A percentile compares a stretch with the other conserved stretches of the same genome.
Evolutionary conservation across 2,113 vertebrate species (phyloP).

Genomic region (Phrynocephalus versicolor): DNA sequence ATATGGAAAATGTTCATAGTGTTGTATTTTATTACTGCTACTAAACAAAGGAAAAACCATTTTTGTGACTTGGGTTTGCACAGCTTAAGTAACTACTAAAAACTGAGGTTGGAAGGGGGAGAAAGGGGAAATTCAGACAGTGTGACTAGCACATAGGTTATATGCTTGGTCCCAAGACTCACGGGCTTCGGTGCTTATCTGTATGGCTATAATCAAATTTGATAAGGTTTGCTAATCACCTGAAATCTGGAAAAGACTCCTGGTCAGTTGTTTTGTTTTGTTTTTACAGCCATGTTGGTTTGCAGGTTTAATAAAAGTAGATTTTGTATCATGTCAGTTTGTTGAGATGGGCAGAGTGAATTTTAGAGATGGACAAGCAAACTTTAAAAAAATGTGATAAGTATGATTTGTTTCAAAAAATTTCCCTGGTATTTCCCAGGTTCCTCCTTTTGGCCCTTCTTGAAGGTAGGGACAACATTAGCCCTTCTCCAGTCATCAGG

Average conservation of each 20-base stretch:
- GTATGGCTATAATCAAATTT: too few relatives aligned
- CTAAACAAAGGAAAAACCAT: constrained; percentile 68
- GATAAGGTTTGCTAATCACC: too few relatives aligned
- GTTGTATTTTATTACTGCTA: constrained; percentile 77
- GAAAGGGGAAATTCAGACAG: not conserved
- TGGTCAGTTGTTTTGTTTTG: too few relatives aligned
- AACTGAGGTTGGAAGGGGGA: constrained; percentile 26
- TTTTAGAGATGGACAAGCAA: not conserved
- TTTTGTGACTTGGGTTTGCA: constrained; percentile 63
- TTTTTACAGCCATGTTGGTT: too few relatives aligned
- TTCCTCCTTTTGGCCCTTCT: too few relatives aligned
- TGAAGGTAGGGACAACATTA: too few relatives aligned
- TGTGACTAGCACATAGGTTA: not conserved
- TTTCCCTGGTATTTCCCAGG: too few relatives aligned
- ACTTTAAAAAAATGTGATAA: not conserved
- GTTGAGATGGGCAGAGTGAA: not conserved
- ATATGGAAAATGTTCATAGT: constrained; percentile 75
- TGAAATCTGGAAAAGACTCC: not conserved
- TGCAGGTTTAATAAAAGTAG: rapidly evolving
- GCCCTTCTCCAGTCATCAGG: too few relatives aligned
- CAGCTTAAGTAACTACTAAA: constrained; percentile 18
- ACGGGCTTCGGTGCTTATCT: not conserved
- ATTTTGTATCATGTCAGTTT: not conserved
- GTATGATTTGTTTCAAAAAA: too few relatives aligned
- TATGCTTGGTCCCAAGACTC: not conserved